Percentiles rank a stretch among this genome's conserved stretches.
Evolutionary conservation across 1,140 invertebrate genomes (phyloP).

Genomic region (Cataglyphis hispanica): DNA sequence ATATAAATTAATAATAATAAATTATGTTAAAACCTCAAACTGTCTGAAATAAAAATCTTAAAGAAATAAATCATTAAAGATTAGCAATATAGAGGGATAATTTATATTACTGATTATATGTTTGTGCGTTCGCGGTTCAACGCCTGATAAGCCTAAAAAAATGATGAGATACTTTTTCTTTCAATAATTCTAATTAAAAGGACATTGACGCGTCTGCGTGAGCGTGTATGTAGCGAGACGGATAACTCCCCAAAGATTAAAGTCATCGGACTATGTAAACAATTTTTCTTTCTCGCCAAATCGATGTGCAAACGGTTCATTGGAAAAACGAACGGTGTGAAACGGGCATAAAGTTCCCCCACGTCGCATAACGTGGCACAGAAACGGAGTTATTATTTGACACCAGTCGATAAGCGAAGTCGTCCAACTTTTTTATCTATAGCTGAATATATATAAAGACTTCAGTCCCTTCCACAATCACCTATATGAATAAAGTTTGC

Average conservation of each 20-base stretch:
- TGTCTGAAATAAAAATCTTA: background rate
- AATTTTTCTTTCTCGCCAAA: slow-evolving; percentile 54
- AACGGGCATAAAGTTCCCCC: slow-evolving; percentile 40
- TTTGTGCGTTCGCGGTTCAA: slow-evolving; percentile 38
- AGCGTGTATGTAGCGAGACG: slow-evolving; percentile 16
- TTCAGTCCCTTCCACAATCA: background rate
- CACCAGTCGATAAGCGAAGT: slow-evolving; percentile 63
- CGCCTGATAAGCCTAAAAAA: slow-evolving; percentile 20
- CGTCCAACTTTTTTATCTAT: slow-evolving; percentile 67
- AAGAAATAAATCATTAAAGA: slow-evolving; percentile 24
- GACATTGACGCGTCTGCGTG: slow-evolving; percentile 53
- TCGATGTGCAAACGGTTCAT: slow-evolving; percentile 55
- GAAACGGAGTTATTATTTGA: slow-evolving; percentile 62
- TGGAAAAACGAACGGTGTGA: slow-evolving; percentile 52
- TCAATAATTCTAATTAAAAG: slow-evolving; percentile 45
- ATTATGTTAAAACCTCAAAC: background rate
- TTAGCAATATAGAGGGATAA: background rate
- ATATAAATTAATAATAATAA: too few relatives aligned
- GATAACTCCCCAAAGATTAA: slow-evolving; percentile 24
- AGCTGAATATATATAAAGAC: slow-evolving; percentile 11
- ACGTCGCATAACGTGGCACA: slow-evolving; percentile 9
- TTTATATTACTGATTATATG: slow-evolving; percentile 25
- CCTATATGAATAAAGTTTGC: slow-evolving; percentile 15
- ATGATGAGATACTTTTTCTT: slow-evolving; percentile 43
- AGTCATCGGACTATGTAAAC: slow-evolving; percentile 54